Evolutionary conservation across 1,140 invertebrate genomes (phyloP).

Genomic region (Liolophura sinensis): DNA sequence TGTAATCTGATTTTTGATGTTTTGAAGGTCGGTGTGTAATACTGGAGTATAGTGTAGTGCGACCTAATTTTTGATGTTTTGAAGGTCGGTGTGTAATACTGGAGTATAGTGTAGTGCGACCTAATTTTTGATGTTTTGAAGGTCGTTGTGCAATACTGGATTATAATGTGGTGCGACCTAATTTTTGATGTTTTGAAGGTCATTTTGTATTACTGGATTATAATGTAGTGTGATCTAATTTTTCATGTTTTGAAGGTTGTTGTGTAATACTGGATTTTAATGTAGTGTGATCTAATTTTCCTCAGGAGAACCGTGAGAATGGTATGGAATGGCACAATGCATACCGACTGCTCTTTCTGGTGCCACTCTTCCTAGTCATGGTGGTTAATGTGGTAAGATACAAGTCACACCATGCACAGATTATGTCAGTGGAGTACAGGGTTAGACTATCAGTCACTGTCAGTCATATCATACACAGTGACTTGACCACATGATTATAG

Average conservation of each 20-base stretch:
- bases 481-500: too few relatives aligned
- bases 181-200: neutral
- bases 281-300: neutral
- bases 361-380: constrained; percentile 15
- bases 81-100: too few relatives aligned
- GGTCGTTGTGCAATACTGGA: too few relatives aligned
- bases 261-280: too few relatives aligned
- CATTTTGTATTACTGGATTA: too few relatives aligned
- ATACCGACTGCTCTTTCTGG: constrained; percentile 17
- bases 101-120: neutral
- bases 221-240: neutral
- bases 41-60: neutral
- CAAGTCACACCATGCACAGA: too few relatives aligned
- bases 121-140: neutral
- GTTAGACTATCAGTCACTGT: too few relatives aligned
- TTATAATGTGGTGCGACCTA: neutral
- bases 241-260: neutral
- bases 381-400: constrained; percentile 17
- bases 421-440: too few relatives aligned
- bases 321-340: constrained; percentile 11
- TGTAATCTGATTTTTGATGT: neutral
- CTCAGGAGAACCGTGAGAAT: constrained; percentile 7
- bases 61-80: neutral
- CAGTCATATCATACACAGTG: too few relatives aligned
- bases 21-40: too few relatives aligned